Evolutionary conservation across 2,888 invertebrate species (phyloP), one percentile per base, ranked within the genome.

Genomic region (Zaprionus lineosus): DNA sequence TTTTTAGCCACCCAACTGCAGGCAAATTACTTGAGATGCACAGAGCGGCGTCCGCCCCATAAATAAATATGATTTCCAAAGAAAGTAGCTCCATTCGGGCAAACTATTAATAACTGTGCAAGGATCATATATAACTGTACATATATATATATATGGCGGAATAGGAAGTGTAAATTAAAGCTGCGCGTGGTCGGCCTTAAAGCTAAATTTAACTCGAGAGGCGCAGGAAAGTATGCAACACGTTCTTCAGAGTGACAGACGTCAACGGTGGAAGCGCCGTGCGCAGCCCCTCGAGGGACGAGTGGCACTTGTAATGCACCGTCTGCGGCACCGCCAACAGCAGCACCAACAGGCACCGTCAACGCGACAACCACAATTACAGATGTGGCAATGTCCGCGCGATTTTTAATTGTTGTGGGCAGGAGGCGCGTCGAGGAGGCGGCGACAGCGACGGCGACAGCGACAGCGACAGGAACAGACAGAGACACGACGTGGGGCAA

Each of bases 251-350:
- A 73, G 56, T 65, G 64, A 57, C 71, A 40, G 57, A 48, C 68
- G 72, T 64, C 71, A 47, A 31, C 52, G 9, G 11, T 18, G 44
- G 39, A 26, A 44, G 39, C 34, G 16, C 18, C 24, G 12, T 44
- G 31, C 39, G 31, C 12, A 26, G 24, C 68, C 48, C n/a, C 63
- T 58, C 34, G 44, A 37, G 19, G 31, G 63, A 29, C 58, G 41
- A 76, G 67, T 68, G 74, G 14, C 76, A 57, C 73, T 79, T 62
- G 59, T 44, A 59, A 50, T 43, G 61, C 55, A 61, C 50, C 36
- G 11, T 2, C 21, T 11, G 28, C 28, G 7, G 3, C 5, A 16
- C 40, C 31, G 16, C 40, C 50, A 29, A 16, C 19, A 50, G 34
- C 15, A 29, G 15, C 29, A 16, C 7, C 40, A 48, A 18, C 31